Evolutionary conservation across 2,113 vertebrate genomes (phyloP).

Genomic region (Salvator merianae): DNA sequence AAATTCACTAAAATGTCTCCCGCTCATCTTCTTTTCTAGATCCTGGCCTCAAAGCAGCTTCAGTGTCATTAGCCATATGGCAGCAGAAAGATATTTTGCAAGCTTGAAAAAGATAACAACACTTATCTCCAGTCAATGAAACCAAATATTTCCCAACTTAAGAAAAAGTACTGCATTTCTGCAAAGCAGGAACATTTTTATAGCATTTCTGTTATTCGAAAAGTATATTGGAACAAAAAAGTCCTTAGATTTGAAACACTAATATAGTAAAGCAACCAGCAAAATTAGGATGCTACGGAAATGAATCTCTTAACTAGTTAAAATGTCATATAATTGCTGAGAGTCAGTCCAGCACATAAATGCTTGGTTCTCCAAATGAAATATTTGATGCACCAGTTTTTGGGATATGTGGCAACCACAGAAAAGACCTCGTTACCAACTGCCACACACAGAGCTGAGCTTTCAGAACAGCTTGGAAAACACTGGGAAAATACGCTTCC

Average conservation of each 20-base stretch:
- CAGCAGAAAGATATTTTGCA: slow-evolving; percentile 50
- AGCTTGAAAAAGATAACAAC: slow-evolving; percentile 27
- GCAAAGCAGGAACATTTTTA: slow-evolving; percentile 75
- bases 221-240: slow-evolving; percentile 67
- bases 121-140: slow-evolving; percentile 61
- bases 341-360: background rate
- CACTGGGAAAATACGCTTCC: background rate
- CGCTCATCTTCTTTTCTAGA: background rate
- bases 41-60: background rate
- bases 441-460: background rate
- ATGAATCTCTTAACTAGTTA: slow-evolving; percentile 49
- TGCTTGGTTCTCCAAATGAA: background rate
- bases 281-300: slow-evolving; percentile 53
- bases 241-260: slow-evolving; percentile 57
- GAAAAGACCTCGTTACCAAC: background rate
- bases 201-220: slow-evolving; percentile 70
- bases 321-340: slow-evolving; percentile 28
- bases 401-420: background rate
- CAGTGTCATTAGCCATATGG: slow-evolving; percentile 26
- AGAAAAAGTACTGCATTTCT: slow-evolving; percentile 78
- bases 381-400: slow-evolving; percentile 13
- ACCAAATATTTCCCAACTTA: slow-evolving; percentile 48
- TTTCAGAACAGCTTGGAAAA: background rate
- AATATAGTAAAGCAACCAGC: slow-evolving; percentile 42
- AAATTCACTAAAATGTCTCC: background rate